These are phyloP conservation scores for Oncopodura yosiiana DNA, from an alignment of 1,140 invertebrate species.

Conservation along the genomic window DNA sequence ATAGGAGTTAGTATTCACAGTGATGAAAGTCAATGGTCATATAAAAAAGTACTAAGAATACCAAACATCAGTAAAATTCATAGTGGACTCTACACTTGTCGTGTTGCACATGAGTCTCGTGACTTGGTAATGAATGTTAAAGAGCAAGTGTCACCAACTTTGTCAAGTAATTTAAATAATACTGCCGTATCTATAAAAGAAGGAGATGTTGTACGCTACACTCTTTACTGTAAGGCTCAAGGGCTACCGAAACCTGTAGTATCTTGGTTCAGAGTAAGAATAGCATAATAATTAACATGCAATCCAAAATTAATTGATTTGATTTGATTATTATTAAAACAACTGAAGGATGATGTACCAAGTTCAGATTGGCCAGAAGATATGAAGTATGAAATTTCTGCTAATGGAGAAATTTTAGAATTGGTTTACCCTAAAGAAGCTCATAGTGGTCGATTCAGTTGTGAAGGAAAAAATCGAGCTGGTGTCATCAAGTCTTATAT, in stretches of 20 bases:
- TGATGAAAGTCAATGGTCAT: slow-evolving; percentile 11
- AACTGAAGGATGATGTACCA: slow-evolving; percentile 15
- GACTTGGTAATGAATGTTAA: not conserved
- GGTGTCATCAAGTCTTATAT: slow-evolving; percentile 58
- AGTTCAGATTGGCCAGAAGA: slow-evolving; percentile 1
- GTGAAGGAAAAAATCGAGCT: slow-evolving; percentile 50
- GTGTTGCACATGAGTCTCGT: not conserved
- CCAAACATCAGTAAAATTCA: not conserved
- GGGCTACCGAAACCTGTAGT: slow-evolving; percentile 38
- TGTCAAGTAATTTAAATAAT: slow-evolving; percentile 22
- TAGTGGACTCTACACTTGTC: slow-evolving; percentile 8
- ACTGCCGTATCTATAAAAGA: slow-evolving; percentile 4
- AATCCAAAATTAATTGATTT: not conserved
- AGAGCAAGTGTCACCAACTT: not conserved
- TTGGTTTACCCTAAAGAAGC: slow-evolving; percentile 34
- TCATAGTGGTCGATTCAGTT: slow-evolving; percentile 41
- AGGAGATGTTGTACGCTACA: not conserved
- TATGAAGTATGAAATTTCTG: slow-evolving; percentile 3
- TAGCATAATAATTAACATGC: slow-evolving; percentile 2
- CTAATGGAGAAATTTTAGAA: not conserved
- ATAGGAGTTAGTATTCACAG: not conserved
- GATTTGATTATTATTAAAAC: slow-evolving; percentile 4
- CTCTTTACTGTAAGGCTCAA: slow-evolving; percentile 33
- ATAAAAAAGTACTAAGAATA: slow-evolving; percentile 7
- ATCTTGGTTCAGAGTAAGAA: slow-evolving; percentile 38